Conservation (phyloP, 64 coral and sea anemone genomes). For the Stylophora pistillata region DNA sequence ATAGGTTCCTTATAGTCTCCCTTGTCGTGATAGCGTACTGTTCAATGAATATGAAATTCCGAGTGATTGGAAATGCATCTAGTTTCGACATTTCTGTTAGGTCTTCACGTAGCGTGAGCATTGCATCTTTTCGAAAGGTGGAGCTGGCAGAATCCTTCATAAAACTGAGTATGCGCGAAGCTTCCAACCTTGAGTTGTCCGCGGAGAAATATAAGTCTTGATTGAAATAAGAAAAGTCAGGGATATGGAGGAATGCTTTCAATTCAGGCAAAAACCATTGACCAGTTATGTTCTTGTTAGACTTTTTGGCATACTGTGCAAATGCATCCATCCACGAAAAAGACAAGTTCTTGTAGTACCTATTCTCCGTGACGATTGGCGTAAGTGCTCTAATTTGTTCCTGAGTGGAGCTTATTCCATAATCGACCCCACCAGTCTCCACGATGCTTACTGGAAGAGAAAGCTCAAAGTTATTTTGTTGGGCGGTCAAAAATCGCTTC, state of each 20-base stretch:
- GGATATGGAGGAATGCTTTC: constrained; percentile 36
- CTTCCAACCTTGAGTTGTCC: constrained; percentile 19
- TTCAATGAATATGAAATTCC: constrained; percentile 50
- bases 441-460: constrained; percentile 41
- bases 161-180: constrained; percentile 65
- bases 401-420: constrained; percentile 18
- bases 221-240: constrained; percentile 44
- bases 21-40: constrained; percentile 46
- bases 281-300: background rate
- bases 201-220: constrained; percentile 59
- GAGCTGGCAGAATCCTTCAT: constrained; percentile 53
- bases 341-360: background rate
- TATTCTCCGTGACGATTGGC: constrained; percentile 36
- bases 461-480: constrained; percentile 38
- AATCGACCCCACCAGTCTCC: constrained; percentile 7
- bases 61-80: constrained; percentile 46
- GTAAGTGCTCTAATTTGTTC: constrained; percentile 30
- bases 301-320: background rate
- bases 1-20: constrained; percentile 66
- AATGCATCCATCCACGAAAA: constrained; percentile 48
- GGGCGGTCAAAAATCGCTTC: constrained; percentile 38
- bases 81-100: constrained; percentile 37
- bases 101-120: constrained; percentile 59
- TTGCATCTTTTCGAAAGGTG: constrained; percentile 51
- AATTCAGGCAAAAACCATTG: constrained; percentile 37